Evolutionary conservation across 2,888 invertebrate species (phyloP).

Genomic region (Vannuccia rotundouncinata): DNA sequence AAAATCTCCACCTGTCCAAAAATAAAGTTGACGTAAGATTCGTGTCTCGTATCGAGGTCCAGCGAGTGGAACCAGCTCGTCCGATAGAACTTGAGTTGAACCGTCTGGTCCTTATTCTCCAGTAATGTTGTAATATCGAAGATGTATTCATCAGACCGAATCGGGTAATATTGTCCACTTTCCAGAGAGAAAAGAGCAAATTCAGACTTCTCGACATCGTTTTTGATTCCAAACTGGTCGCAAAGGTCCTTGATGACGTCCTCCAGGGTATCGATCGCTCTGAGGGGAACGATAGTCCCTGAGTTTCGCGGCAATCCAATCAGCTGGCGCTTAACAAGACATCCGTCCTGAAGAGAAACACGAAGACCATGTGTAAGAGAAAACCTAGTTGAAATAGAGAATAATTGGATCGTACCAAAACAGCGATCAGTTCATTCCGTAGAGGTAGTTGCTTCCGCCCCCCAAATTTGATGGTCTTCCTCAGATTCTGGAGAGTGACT

Average conservation of each 20-base stretch:
- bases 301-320: neutral
- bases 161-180: neutral
- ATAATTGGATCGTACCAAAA: slow-evolving; percentile 1
- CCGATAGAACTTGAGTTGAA: neutral
- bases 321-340: neutral
- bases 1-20: neutral
- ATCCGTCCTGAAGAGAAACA: neutral
- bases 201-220: neutral
- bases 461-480: neutral
- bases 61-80: neutral
- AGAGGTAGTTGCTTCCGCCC: neutral
- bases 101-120: neutral
- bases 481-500: neutral
- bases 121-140: neutral
- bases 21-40: neutral
- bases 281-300: neutral
- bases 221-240: neutral
- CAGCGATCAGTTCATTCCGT: neutral
- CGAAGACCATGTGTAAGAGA: neutral
- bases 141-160: neutral
- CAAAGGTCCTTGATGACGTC: neutral
- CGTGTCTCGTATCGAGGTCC: neutral
- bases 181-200: neutral
- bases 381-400: too few species aligned
- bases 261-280: neutral